A percentile compares a stretch with the other conserved stretches of the same genome.
Conservation (phyloP, 2,113 vertebrate species). For the Halichoeres trimaculatus region DNA sequence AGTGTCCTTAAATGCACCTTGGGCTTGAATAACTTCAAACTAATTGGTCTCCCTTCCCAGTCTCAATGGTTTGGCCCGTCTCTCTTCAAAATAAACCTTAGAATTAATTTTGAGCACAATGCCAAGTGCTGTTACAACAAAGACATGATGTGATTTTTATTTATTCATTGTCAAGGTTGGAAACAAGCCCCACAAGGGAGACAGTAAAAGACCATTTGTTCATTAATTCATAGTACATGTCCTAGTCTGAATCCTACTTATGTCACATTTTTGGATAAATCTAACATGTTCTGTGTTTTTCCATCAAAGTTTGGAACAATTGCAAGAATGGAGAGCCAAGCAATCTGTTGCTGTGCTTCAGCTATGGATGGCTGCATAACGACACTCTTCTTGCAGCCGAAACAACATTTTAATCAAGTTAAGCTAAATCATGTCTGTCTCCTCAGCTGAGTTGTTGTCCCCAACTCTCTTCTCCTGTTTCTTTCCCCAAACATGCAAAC, state of each 20-base stretch:
- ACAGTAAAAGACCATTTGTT: constrained; percentile 60
- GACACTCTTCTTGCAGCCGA: constrained; percentile 52
- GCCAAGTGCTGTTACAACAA: not conserved
- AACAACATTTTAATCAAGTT: constrained; percentile 63
- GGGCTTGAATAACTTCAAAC: not conserved
- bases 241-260: constrained; percentile 59
- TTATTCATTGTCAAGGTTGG: constrained; percentile 41
- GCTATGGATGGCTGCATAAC: constrained; percentile 62
- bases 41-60: not conserved
- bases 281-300: constrained; percentile 22
- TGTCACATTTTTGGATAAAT: constrained; percentile 50
- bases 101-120: not conserved
- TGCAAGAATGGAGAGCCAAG: constrained; percentile 50
- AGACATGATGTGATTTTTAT: constrained; percentile 15
- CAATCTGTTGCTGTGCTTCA: constrained; percentile 72
- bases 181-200: constrained; percentile 26
- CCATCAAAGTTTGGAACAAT: constrained; percentile 64
- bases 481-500: constrained; percentile 13
- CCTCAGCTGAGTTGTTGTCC: constrained; percentile 18
- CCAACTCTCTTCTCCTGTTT: not conserved
- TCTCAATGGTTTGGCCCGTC: not conserved
- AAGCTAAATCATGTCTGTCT: constrained; percentile 45
- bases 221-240: constrained; percentile 62
- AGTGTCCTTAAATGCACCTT: not conserved
- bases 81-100: not conserved